A percentile compares a stretch with the other conserved stretches of the same genome.
These are phyloP conservation scores for Copidosoma aretas DNA, from an alignment of 2,888 invertebrate species.

Conservation along the genomic window DNA sequence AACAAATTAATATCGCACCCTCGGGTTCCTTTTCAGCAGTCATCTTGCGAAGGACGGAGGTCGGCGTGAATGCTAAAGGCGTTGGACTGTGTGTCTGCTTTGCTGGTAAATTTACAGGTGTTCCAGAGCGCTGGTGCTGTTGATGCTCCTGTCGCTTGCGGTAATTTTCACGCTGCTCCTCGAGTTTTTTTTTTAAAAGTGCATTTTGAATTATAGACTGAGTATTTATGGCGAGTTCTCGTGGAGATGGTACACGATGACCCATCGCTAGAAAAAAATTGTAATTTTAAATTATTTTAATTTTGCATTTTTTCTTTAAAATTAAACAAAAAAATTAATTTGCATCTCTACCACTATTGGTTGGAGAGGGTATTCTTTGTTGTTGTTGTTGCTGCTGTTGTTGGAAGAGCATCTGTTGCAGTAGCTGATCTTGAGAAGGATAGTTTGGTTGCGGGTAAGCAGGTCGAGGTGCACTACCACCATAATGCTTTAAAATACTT, in stretches of 20 bases:
- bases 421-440: constrained; percentile 60
- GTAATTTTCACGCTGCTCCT: constrained; percentile 86
- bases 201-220: constrained; percentile 88
- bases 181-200: constrained; percentile 85
- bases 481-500: constrained; percentile 70
- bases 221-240: constrained; percentile 84
- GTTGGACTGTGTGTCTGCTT: constrained; percentile 69
- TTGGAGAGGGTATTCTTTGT: constrained; percentile 62
- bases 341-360: constrained; percentile 57
- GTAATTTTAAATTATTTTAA: not conserved
- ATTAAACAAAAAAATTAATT: not conserved
- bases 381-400: constrained; percentile 62
- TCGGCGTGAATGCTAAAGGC: constrained; percentile 89
- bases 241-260: constrained; percentile 80
- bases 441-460: constrained; percentile 62
- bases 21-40: constrained; percentile 86
- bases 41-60: constrained; percentile 93
- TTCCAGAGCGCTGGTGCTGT: constrained; percentile 53
- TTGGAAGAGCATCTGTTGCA: constrained; percentile 63
- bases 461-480: constrained; percentile 57
- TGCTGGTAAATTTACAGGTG: constrained; percentile 60
- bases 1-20: constrained; percentile 59
- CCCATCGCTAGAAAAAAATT: constrained; percentile 64
- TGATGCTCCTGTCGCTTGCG: constrained; percentile 77
- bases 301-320: not conserved